Evolutionary conservation across 1,140 invertebrate species (phyloP).

Genomic region (Batillaria attramentaria): DNA sequence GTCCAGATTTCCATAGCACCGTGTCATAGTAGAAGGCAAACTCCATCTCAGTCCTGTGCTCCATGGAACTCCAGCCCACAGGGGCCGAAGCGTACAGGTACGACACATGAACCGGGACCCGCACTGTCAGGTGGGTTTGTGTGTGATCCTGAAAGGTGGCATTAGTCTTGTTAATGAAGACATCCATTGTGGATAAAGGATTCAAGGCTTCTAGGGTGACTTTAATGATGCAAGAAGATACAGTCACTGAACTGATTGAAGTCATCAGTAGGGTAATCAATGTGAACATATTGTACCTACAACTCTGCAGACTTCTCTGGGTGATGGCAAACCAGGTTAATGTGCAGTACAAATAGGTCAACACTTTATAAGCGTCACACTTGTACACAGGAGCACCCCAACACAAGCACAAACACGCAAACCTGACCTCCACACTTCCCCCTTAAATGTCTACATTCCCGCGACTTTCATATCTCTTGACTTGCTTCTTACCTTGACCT

Average conservation of each 20-base stretch:
- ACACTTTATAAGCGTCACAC: background rate
- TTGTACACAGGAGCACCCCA: background rate
- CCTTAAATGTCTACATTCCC: background rate
- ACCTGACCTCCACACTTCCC: background rate
- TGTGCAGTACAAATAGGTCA: background rate
- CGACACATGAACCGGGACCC: slow-evolving; percentile 73
- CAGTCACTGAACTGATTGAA: background rate
- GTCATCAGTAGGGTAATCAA: background rate
- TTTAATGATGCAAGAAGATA: no score
- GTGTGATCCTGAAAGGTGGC: slow-evolving; percentile 52
- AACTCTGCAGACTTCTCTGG: no score
- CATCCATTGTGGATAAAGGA: no score
- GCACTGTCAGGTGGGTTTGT: slow-evolving; percentile 71
- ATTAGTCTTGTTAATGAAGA: background rate
- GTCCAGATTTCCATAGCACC: slow-evolving; percentile 68
- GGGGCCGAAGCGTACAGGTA: slow-evolving; percentile 72
- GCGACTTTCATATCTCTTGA: background rate
- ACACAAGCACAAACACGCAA: background rate
- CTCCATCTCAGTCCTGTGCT: slow-evolving; percentile 73
- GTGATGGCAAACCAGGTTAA: no score
- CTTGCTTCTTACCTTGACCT: slow-evolving; percentile 52
- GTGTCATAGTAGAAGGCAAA: slow-evolving; percentile 73
- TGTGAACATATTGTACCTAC: background rate
- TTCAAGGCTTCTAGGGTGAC: no score
- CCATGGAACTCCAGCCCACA: slow-evolving; percentile 72